Evolutionary conservation across 2,113 vertebrate genomes (phyloP).

Genomic region (Neodon shergylaensis): DNA sequence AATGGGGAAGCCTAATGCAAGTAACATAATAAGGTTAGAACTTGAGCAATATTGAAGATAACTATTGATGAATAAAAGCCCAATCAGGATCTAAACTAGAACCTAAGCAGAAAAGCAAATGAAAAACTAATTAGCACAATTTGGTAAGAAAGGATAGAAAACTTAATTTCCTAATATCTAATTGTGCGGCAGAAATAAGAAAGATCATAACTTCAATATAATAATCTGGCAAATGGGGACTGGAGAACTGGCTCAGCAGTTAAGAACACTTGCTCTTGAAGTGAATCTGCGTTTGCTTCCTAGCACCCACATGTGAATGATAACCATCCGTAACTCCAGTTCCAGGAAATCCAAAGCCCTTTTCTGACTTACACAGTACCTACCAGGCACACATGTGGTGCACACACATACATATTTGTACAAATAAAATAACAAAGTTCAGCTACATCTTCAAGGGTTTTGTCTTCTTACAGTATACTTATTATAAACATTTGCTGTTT

Average conservation of each 20-base stretch:
- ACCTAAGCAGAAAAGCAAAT: neutral
- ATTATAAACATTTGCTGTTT: neutral
- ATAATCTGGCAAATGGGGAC: neutral
- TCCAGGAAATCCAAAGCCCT: neutral
- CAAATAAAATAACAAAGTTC: neutral
- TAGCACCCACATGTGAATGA: neutral
- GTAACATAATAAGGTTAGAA: neutral
- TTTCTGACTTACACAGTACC: neutral
- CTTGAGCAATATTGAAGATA: neutral
- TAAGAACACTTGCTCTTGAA: neutral
- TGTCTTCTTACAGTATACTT: neutral
- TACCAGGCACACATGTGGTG: neutral
- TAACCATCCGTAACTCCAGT: neutral
- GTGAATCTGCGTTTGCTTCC: neutral
- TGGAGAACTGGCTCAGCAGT: neutral
- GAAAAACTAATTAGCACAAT: conserved; percentile 32
- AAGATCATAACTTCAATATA: neutral
- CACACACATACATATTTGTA: neutral
- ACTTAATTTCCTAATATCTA: conserved; percentile 8
- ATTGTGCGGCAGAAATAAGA: neutral
- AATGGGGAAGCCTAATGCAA: neutral
- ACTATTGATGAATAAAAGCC: conserved; percentile 49
- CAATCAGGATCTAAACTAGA: conserved; percentile 10
- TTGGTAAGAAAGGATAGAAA: conserved; percentile 18
- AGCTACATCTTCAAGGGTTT: neutral